A percentile compares a stretch with the other conserved stretches of the same genome.
phyloP scores from a whole-genome alignment of 1,140 invertebrate species.

The Pararge aegeria region DNA sequence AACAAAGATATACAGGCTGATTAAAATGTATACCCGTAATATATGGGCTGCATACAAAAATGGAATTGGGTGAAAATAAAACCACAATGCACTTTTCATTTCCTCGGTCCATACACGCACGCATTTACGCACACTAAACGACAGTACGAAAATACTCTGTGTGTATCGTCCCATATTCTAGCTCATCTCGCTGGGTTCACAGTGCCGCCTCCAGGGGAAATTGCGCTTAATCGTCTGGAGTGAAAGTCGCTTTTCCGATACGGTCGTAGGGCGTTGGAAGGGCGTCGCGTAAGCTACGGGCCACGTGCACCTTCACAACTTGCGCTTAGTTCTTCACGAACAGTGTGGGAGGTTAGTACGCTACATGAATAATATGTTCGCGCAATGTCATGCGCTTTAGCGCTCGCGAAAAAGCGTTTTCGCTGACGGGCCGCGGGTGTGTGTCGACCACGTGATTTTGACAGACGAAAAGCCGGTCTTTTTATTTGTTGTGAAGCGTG shows the following conservation, averaged over 20 bases:
- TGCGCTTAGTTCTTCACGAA: constrained; percentile 78
- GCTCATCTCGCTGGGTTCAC: constrained; percentile 54
- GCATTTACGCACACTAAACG: constrained; percentile 56
- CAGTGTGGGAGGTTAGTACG: constrained; percentile 76
- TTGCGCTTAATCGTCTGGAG: constrained; percentile 42
- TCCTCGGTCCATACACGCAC: constrained; percentile 43
- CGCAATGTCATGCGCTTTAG: constrained; percentile 65
- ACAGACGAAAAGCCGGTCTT: constrained; percentile 58
- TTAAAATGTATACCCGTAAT: neutral
- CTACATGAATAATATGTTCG: constrained; percentile 62
- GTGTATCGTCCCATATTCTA: constrained; percentile 72
- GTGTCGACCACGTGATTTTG: constrained; percentile 66
- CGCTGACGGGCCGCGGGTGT: constrained; percentile 40
- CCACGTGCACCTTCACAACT: constrained; percentile 74
- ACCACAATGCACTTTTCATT: constrained; percentile 63
- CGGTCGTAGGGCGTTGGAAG: constrained; percentile 57
- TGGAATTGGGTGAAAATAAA: constrained; percentile 39
- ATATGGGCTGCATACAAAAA: constrained; percentile 21
- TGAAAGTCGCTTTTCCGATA: constrained; percentile 67
- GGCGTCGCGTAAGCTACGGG: constrained; percentile 69
- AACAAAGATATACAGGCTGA: constrained; percentile 28
- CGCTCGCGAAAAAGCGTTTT: constrained; percentile 57
- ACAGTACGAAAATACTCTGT: constrained; percentile 71
- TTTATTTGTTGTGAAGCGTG: constrained; percentile 37
- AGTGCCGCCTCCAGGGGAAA: constrained; percentile 45